Evolutionary conservation across 2,888 invertebrate species (phyloP), one percentile per base, ranked within the genome.

Genomic region (Copidosoma aretas): DNA sequence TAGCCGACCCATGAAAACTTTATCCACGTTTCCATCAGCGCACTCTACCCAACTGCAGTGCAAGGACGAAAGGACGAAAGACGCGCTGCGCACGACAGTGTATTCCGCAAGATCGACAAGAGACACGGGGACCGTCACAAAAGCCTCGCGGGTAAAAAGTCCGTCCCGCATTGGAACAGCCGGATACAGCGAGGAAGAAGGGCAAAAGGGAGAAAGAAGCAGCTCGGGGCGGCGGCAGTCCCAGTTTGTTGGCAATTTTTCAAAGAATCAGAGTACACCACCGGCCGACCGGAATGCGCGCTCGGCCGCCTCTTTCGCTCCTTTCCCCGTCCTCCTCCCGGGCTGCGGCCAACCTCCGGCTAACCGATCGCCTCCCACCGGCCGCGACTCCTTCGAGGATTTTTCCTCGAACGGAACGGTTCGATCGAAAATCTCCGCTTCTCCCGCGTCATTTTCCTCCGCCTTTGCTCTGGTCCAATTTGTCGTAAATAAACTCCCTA

Each of bases 161-260:
- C 3, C 3, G 19, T 1, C 52, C 3, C n/a, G 52, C 14, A n/a
- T 60, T 68, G 57, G 25, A 39, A 32, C n/a, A n/a, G n/a, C n/a
- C n/a, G n/a, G 32, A 41, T 15, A 70, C 51, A 66, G 64, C 32
- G 60, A 58, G 70, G 32, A 43, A 25, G 21, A 57, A 51, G n/a
- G 14, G 24, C 53, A 24, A 49, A 43, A 57, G 15, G 24, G 43
- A 62, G 69, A 39, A 41, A 51, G 60, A 61, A 49, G 60, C 22
- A 46, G 64, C 49, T 22, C 41, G 46, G 53, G 52, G 43, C 24
- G 51, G 61, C 61, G 58, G 74, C 60, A 60, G 64, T 64, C 56
- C 66, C 61, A 72, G 73, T 72, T 77, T 77, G 77, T 79, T 80
- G 80, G 80, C 80, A 79, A 79, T 78, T 79, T 79, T 78, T 80